Percentiles rank a stretch among this genome's conserved stretches.
phyloP scores from a whole-genome alignment of 2,888 invertebrate species.

The Lamellibrachia satsuma region DNA sequence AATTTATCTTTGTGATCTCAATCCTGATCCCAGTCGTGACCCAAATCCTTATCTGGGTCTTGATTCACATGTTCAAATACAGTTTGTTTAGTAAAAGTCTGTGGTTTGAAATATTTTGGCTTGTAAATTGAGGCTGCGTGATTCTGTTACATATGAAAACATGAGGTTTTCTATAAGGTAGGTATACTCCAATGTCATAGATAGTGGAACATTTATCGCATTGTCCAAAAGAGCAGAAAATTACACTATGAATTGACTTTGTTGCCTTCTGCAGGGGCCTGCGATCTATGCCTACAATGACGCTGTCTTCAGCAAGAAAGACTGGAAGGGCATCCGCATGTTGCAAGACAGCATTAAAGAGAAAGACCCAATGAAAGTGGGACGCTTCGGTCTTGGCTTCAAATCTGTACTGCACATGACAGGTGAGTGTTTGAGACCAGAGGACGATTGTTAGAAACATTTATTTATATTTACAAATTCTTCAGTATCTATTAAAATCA shows the following conservation, averaged over 20 bases:
- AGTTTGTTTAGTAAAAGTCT: no score
- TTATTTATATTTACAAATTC: background rate
- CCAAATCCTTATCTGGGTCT: no score
- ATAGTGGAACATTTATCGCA: no score
- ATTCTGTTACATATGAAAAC: no score
- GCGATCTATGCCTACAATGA: slow-evolving; percentile 58
- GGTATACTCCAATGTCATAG: no score
- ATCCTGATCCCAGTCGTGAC: no score
- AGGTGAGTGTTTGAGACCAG: slow-evolving; percentile 44
- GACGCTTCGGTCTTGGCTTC: slow-evolving; percentile 61
- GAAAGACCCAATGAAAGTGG: slow-evolving; percentile 57
- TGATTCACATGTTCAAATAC: no score
- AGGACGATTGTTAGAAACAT: background rate
- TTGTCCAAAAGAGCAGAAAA: no score
- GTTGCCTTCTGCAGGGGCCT: slow-evolving; percentile 49
- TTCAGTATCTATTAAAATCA: background rate
- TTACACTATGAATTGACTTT: background rate
- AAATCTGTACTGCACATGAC: slow-evolving; percentile 62
- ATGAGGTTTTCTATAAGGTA: no score
- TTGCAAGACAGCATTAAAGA: slow-evolving; percentile 56
- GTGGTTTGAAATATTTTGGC: no score
- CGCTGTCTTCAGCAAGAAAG: slow-evolving; percentile 52
- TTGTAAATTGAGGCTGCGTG: no score
- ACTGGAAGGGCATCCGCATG: slow-evolving; percentile 56
- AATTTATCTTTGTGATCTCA: no score